A percentile compares a stretch with the other conserved stretches of the same genome.
These are phyloP conservation scores for Propithecus deckenii DNA, from an alignment of 2,797 vertebrate species.

Conservation along the genomic window DNA sequence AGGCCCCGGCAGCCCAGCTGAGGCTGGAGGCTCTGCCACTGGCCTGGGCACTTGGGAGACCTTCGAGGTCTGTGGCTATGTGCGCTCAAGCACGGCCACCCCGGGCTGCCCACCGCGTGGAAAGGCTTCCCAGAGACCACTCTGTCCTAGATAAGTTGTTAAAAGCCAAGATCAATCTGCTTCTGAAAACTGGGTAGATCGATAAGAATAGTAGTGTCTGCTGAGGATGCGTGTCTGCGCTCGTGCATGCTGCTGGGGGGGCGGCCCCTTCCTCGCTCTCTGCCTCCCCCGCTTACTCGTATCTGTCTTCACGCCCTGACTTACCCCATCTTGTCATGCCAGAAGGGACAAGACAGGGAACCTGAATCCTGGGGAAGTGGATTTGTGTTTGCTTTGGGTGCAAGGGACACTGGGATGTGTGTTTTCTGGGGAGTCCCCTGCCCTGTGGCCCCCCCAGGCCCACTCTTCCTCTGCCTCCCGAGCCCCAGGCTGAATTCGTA, in stretches of 20 bases:
- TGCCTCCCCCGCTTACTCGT: fast-evolving
- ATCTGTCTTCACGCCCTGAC: not conserved
- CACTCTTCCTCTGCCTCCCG: not conserved
- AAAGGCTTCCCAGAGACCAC: not conserved
- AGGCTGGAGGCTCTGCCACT: not conserved
- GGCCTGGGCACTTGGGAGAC: not conserved
- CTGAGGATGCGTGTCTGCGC: not conserved
- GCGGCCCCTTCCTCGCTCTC: fast-evolving
- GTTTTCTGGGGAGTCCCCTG: not conserved
- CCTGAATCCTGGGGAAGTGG: not conserved
- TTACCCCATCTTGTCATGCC: not conserved
- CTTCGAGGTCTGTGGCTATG: fast-evolving
- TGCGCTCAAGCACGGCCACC: not conserved
- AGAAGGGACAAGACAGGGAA: not conserved
- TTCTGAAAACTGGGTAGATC: constrained; percentile 58
- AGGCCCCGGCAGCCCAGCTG: fast-evolving
- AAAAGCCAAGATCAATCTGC: constrained; percentile 64
- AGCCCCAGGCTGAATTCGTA: not conserved
- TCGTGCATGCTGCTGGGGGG: not conserved
- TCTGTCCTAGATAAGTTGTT: constrained; percentile 51
- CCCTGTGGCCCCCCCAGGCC: not conserved
- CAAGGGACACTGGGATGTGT: not conserved
- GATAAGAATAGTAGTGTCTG: not conserved
- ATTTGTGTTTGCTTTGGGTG: not conserved
- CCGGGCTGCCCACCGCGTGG: not conserved